Base-by-base conservation (phyloP, 2,888 invertebrate species). In the Drosophila prolongata region DNA sequence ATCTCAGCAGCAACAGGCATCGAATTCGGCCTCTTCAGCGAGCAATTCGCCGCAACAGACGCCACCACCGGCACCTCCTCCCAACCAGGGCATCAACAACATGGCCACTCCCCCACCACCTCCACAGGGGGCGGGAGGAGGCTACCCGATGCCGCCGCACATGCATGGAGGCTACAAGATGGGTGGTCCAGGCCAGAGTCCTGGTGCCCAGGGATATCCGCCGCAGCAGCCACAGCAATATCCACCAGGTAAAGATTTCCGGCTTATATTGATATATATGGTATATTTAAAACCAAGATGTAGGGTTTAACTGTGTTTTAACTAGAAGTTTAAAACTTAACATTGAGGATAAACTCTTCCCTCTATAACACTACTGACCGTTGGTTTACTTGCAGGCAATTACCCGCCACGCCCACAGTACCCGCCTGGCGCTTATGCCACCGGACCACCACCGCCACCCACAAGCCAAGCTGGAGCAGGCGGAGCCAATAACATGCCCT, bases 141-240 rank as follows among this genome's bases (percentile, higher is more conserved):
- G 90, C 53, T 91, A 91, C 79, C 90, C 90, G 49, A 87, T 91
- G 78, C 89, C 90, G 16, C 91, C 90, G 62, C 92, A 92, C 83
- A 92, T 92, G 90, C 92, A 92, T 82, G 94, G 93, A 77, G 94
- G 93, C 83, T 95, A 95, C 90, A 95, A 95, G 92, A 93, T 94
- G 93, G 92, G 93, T 13, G 79, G 87, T 56, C 94, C 94, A 49
- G 94, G 94, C 89, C 94, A 94, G 80, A 93, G 94, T 61, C 91
- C 91, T 9, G 90, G 90, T 65, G 91, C 93, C 62, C 94, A 94
- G 83, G 91, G 90, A 43, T 94, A 94, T 91, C 93, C 94, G 76
- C 93, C 94, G 68, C 92, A 94, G 67, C 94, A 94, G 81, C 89
- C 91, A 74, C 94, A 93, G 90, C 94, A 94, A 91, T 94, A 94